These are phyloP conservation scores for Dasyprocta punctata DNA, from an alignment of 2,113 vertebrate species.

Conservation along the genomic window DNA sequence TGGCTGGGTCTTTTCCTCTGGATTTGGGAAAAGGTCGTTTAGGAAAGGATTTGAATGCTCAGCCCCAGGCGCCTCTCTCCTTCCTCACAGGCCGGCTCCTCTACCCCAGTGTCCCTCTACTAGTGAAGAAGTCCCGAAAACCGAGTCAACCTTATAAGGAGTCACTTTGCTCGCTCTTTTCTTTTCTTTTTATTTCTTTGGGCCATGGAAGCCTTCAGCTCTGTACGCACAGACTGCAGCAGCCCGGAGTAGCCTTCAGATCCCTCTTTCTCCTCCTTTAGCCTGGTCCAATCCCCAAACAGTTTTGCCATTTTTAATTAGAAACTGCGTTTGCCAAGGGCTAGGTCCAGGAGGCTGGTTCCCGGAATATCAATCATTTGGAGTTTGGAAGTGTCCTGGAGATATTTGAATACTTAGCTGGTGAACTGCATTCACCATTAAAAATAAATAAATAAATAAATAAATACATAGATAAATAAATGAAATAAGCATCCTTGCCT, in stretches of 20 bases:
- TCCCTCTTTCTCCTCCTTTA: background rate
- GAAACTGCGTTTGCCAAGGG: conserved; percentile 67
- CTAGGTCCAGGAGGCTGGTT: background rate
- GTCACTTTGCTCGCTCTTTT: background rate
- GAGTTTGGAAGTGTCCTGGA: conserved; percentile 74
- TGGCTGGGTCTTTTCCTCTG: background rate
- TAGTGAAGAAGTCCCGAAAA: background rate
- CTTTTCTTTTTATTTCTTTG: background rate
- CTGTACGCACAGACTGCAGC: background rate
- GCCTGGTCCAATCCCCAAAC: background rate
- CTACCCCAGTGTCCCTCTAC: background rate
- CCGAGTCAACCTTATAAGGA: background rate
- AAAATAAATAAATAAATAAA: background rate
- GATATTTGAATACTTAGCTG: background rate
- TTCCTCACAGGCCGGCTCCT: background rate
- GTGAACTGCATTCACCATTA: background rate
- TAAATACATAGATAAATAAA: background rate
- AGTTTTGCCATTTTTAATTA: conserved; percentile 77
- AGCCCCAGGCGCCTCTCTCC: background rate
- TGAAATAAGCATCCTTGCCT: background rate
- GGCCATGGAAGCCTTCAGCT: background rate
- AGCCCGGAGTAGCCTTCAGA: background rate
- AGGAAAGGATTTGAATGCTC: background rate
- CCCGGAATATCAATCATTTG: conserved; percentile 18
- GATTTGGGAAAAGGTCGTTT: conserved; percentile 47